Evolutionary conservation across 2,888 invertebrate genomes (phyloP), one percentile per base, ranked within the genome.

Genomic region (Noctua janthina): DNA sequence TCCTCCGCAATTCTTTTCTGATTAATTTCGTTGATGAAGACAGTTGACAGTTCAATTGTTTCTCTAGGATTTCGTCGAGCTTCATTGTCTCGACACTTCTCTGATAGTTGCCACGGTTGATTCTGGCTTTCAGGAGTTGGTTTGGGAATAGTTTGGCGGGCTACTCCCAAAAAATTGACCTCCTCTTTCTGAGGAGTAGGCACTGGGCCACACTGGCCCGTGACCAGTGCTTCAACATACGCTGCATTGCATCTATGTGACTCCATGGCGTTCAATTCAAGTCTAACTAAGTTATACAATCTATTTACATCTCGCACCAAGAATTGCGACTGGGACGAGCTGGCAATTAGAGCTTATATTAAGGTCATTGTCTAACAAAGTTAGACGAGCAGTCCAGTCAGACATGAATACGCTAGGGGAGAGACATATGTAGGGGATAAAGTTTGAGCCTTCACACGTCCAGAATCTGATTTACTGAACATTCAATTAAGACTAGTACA

Each of bases 271-370:
- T 56, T 56, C 6, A 56, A 39, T 10, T 72, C 8, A 15, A 46
- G 17, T 74, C 5, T 75, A 51, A 49, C 35, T 20, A 39, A 23
- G 13, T 68, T 68, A 4, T 39, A 43, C n/a, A 35, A 17, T 66
- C 15, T 74, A 54, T 54, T 66, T 46, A 29, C 17, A 74, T 75
- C 43, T 11, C 17, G 29, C 11, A 13, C 29, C 23, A 35, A 54
- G 64, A 54, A 75, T 46, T 54, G 23, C 8, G 6, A 17, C 43
- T 29, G 11, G 8, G 7, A n/a, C 51, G 0, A 17, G 2, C 23
- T 64, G 29, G 35, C 46, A 66, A 66, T 75, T 56, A 75, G 54
- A 54, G 17, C 35, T 67, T 20, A 51, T 75, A 74, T 54, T 35
- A 66, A 10, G 13, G 43, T 46, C 23, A 54, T 54, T 74, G 54